Conservation (phyloP, 1,140 invertebrate species). For the Parasteatoda tepidariorum region DNA sequence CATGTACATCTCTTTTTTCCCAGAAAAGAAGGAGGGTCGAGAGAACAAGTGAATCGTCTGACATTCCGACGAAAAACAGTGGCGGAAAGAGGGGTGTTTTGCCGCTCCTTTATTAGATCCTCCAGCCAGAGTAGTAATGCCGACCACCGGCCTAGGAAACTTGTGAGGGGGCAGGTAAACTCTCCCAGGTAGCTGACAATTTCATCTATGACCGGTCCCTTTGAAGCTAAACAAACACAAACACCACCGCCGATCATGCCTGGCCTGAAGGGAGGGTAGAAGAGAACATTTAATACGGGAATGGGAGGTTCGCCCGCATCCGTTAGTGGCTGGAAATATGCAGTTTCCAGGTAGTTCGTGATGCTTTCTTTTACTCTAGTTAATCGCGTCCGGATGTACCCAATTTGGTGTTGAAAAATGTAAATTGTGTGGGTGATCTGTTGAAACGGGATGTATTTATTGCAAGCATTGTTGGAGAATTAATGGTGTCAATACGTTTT, state of each 20-base stretch:
- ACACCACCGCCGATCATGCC: neutral
- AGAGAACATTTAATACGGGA: neutral
- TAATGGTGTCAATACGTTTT: no score
- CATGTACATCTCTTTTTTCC: neutral
- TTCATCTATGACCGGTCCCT: conserved; percentile 18
- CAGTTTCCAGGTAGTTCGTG: neutral
- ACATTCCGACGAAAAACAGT: neutral
- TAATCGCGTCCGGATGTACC: neutral
- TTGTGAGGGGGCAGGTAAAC: neutral
- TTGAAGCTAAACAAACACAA: conserved; percentile 41
- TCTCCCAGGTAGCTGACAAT: conserved; percentile 31
- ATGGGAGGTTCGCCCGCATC: neutral
- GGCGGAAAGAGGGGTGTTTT: conserved; percentile 2
- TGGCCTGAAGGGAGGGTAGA: neutral
- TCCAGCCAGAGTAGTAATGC: neutral
- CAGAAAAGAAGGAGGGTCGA: neutral
- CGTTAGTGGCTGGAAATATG: neutral
- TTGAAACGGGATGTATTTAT: no score
- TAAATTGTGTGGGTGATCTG: no score
- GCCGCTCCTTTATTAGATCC: conserved; percentile 34
- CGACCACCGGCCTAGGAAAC: neutral
- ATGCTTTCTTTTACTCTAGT: no score
- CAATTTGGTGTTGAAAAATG: no score
- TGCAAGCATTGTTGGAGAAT: no score
- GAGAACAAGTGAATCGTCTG: neutral